These are phyloP conservation scores for Arnoldichthys spilopterus DNA, from an alignment of 2,797 vertebrate species.

Conservation along the genomic window DNA sequence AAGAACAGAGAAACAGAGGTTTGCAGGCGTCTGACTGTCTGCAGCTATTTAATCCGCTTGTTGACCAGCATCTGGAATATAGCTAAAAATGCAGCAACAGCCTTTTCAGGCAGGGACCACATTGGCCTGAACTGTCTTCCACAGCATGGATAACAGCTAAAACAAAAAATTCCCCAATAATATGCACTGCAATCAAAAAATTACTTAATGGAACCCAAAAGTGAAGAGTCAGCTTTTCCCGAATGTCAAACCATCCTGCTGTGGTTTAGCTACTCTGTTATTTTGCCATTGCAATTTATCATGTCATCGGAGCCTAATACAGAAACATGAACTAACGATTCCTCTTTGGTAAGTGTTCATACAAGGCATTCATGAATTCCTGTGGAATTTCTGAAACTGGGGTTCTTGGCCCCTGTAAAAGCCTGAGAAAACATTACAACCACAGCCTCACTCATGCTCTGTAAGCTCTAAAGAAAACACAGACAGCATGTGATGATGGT, in stretches of 20 bases:
- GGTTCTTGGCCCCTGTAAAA: neutral
- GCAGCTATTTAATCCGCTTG: neutral
- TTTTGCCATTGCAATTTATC: neutral
- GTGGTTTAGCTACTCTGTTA: neutral
- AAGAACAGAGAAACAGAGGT: neutral
- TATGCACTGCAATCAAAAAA: constrained; percentile 21
- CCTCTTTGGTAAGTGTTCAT: neutral
- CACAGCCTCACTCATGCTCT: neutral
- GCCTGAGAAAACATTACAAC: neutral
- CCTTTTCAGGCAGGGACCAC: neutral
- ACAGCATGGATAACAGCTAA: neutral
- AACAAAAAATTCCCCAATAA: constrained; percentile 17
- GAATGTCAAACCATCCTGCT: neutral
- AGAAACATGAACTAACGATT: neutral
- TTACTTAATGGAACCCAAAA: neutral
- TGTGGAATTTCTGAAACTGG: constrained; percentile 4
- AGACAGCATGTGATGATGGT: neutral
- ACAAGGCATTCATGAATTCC: neutral
- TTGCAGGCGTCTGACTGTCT: constrained; percentile 21
- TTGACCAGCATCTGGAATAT: neutral
- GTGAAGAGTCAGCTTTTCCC: neutral
- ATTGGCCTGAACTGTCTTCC: neutral
- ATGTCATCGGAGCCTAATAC: neutral
- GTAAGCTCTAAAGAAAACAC: neutral
- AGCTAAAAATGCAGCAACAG: neutral